These are phyloP conservation scores for Cryptus armator DNA, from an alignment of 2,888 invertebrate species.

Conservation along the genomic window DNA sequence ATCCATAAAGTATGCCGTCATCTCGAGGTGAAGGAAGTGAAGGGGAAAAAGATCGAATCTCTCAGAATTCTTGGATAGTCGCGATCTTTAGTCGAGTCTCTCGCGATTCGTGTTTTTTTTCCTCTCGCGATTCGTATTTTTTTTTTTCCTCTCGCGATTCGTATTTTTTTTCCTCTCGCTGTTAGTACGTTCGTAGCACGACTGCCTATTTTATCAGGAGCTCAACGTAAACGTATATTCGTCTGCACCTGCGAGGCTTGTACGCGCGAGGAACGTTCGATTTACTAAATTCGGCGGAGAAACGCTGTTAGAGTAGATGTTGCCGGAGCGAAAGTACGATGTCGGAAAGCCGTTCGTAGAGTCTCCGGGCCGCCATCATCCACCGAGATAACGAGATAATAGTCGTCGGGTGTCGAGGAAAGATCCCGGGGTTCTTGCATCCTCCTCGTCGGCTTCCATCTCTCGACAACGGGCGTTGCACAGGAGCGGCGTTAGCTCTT, in stretches of 20 bases:
- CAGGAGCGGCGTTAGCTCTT: not conserved
- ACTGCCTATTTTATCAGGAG: constrained; percentile 39
- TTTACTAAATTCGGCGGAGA: not conserved
- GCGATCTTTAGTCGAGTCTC: constrained; percentile 39
- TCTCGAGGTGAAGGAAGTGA: too few species aligned
- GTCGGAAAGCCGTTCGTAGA: constrained; percentile 49
- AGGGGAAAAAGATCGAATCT: too few species aligned
- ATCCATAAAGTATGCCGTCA: too few species aligned
- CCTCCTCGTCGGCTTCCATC: constrained; percentile 22
- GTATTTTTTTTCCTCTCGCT: not conserved
- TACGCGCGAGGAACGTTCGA: constrained; percentile 7
- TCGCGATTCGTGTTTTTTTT: constrained; percentile 25
- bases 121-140: not conserved
- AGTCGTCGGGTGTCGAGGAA: constrained; percentile 47
- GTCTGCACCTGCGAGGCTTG: not conserved
- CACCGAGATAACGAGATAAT: constrained; percentile 68
- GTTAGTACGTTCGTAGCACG: constrained; percentile 15
- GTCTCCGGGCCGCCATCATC: constrained; percentile 59
- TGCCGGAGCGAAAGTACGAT: constrained; percentile 28
- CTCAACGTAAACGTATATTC: constrained; percentile 22
- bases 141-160: too few species aligned
- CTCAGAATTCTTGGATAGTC: not conserved
- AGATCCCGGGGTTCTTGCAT: constrained; percentile 21
- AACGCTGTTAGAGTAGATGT: constrained; percentile 5
- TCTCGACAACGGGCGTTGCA: not conserved